Conservation (phyloP, 2,888 invertebrate genomes). For the Mimas tiliae region DNA sequence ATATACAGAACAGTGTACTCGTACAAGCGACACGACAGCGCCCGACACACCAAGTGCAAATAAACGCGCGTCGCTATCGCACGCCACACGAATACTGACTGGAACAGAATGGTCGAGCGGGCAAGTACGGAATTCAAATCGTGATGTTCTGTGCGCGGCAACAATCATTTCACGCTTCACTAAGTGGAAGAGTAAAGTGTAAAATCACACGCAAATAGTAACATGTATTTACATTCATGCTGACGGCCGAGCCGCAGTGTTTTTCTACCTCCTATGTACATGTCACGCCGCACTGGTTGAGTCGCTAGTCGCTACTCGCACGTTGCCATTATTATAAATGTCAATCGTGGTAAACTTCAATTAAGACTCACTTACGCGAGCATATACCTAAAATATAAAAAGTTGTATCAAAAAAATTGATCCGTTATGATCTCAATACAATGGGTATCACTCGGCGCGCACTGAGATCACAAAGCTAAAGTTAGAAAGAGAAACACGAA, state of each 20-base stretch:
- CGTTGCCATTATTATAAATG: neutral
- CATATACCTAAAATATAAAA: slow-evolving; percentile 15
- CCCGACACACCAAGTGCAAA: slow-evolving; percentile 37
- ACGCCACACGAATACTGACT: slow-evolving; percentile 70
- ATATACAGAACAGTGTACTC: slow-evolving; percentile 40
- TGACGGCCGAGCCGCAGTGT: slow-evolving; percentile 31
- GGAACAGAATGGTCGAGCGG: slow-evolving; percentile 38
- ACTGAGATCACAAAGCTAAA: slow-evolving; percentile 52
- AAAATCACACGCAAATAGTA: slow-evolving; percentile 69
- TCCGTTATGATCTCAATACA: slow-evolving; percentile 44
- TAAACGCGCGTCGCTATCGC: slow-evolving; percentile 49
- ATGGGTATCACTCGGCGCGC: slow-evolving; percentile 43
- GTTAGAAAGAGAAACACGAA: slow-evolving; percentile 65
- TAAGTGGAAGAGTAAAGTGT: slow-evolving; percentile 71
- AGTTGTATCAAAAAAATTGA: slow-evolving; percentile 30
- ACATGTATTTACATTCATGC: slow-evolving; percentile 44
- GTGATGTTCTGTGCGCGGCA: slow-evolving; percentile 58
- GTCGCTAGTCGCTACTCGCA: neutral
- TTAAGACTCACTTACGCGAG: slow-evolving; percentile 10
- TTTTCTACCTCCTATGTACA: slow-evolving; percentile 13
- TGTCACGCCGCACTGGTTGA: no score
- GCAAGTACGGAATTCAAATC: slow-evolving; percentile 59
- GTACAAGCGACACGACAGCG: slow-evolving; percentile 33
- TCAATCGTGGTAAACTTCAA: slow-evolving; percentile 7
- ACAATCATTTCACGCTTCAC: slow-evolving; percentile 74